These are phyloP conservation scores for Ctenomys sociabilis DNA, from an alignment of 2,113 vertebrate genomes.

Conservation along the genomic window DNA sequence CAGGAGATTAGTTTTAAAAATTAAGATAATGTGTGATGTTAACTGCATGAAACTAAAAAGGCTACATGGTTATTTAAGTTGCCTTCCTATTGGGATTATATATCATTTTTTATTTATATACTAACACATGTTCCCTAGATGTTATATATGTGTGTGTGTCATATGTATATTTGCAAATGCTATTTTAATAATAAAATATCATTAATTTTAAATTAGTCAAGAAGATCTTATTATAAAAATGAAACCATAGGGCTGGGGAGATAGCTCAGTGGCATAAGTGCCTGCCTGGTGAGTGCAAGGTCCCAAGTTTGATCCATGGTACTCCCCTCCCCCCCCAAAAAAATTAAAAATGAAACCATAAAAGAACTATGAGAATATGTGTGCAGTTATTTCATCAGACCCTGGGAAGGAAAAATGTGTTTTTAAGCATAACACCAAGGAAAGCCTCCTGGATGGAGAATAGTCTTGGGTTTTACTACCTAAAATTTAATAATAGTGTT, in stretches of 20 bases:
- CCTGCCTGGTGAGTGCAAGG: no score
- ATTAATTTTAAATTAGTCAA: constrained; percentile 46
- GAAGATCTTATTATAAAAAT: constrained; percentile 28
- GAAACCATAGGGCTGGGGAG: not conserved
- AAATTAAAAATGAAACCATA: constrained; percentile 24
- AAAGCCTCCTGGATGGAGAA: not conserved
- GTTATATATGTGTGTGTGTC: not conserved
- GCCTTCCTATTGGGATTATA: not conserved
- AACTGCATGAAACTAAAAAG: not conserved
- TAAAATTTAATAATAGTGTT: constrained; percentile 27
- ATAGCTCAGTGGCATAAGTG: no score
- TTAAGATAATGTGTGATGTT: constrained; percentile 2
- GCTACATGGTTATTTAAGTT: not conserved
- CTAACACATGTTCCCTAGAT: constrained; percentile 9
- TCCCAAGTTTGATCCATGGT: no score
- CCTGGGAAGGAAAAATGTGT: not conserved
- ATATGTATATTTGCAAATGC: not conserved
- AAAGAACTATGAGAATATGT: constrained; percentile 12
- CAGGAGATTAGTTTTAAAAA: not conserved
- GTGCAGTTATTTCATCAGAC: constrained; percentile 49
- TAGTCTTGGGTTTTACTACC: constrained; percentile 20
- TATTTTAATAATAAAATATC: constrained; percentile 14
- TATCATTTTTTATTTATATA: not conserved
- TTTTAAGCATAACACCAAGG: not conserved
- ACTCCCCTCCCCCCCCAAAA: no score